Evolutionary conservation across 2,113 vertebrate species (phyloP), one percentile per base, ranked within the genome.

Genomic region (Urocolius indicus): DNA sequence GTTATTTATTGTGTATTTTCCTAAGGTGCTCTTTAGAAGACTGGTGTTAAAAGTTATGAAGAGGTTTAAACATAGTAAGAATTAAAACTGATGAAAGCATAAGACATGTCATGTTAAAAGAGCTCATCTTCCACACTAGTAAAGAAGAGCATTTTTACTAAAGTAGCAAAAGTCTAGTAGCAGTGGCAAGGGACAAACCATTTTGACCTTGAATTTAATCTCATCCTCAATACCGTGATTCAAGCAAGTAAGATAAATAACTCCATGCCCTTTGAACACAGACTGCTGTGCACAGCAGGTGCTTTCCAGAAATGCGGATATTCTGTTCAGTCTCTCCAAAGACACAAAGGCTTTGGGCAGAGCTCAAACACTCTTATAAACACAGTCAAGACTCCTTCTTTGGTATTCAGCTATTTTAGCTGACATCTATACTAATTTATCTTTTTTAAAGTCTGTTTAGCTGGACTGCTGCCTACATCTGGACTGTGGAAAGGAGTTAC

Each of bases 401-500:
- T 94, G 61, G 73, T 86, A 75, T 96, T 84, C 65, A 81, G 73
- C 54, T 90, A 72, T 94, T 94, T 94, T 82, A 92, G 94, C 76
- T 95, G 92, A 82, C 79, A 69, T 93, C 87, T 80, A 52, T 94
- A 88, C 65, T 84, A 92, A 85, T 96, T 86, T 94, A 92, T 94
- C 73, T 87, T 91, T 93, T 75, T 68, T 2, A 38, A 89, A 95
- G 71, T 82, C 83, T 91, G 46, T 87, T 96, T 71, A 4, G 5
- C 84, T 84, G 87, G 89, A 88, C 78, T 68, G 34, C 32, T 41
- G 45, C 88, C 93, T 81, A 5, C 69, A 87, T 72, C 41, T 90
- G 74, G 36, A 90, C 48, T 36, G 34, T 63, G 36, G 83, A 95
- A 92, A 95, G 61, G 76, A 90, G 72, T 93, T 94, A 43, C 38